A percentile compares a stretch with the other conserved stretches of the same genome.
These are phyloP conservation scores for Eulemur coronatus DNA, from an alignment of 2,797 vertebrate species.

Conservation along the genomic window DNA sequence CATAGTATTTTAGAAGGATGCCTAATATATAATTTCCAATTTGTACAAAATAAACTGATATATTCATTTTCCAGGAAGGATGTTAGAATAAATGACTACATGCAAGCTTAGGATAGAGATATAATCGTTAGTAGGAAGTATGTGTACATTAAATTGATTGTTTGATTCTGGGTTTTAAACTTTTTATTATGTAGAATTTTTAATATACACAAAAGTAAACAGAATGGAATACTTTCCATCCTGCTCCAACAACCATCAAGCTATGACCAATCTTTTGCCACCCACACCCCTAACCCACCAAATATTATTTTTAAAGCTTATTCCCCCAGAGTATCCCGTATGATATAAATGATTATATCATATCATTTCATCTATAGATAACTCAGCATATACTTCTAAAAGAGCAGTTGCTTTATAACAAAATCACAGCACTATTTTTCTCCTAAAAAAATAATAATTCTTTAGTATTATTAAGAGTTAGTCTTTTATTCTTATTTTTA, in stretches of 20 bases:
- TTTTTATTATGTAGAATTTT: conserved; percentile 14
- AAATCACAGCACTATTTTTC: neutral
- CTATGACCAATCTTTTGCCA: neutral
- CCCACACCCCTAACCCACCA: neutral
- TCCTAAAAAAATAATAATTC: neutral
- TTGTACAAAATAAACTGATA: neutral
- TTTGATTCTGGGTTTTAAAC: neutral
- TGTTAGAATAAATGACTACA: conserved; percentile 6
- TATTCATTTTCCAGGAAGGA: neutral
- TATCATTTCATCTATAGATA: neutral
- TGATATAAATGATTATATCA: neutral
- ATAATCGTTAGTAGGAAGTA: neutral
- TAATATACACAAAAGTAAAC: neutral
- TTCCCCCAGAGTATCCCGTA: neutral
- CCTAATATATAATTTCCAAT: neutral
- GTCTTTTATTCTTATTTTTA: neutral
- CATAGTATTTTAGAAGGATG: neutral
- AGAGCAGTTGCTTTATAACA: neutral
- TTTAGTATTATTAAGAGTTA: neutral
- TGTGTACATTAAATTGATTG: neutral
- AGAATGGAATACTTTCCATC: neutral
- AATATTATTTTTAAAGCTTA: conserved; percentile 22
- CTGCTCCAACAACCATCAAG: neutral
- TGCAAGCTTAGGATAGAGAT: neutral
- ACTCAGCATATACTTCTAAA: neutral